Evolutionary conservation across 2,888 invertebrate genomes (phyloP), one percentile per base, ranked within the genome.

Genomic region (Drosophila helvetica): DNA sequence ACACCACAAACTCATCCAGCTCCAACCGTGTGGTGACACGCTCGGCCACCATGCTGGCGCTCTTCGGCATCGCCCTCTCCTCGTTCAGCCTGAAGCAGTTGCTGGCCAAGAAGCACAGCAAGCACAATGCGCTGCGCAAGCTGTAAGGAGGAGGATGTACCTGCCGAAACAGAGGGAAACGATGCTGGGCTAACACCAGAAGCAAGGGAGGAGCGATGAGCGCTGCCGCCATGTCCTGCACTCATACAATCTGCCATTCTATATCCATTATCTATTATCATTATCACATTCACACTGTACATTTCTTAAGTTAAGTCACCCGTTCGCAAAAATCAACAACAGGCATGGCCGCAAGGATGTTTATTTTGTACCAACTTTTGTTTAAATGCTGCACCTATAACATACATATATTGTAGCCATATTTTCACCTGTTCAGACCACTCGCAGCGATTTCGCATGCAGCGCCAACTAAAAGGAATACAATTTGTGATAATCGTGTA

Each of bases 31-130:
- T 91, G 92, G 93, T 94, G 91, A 93, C 93, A 59, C 92, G 93
- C 76, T 94, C 94, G 1, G 94, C 94, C 18, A 86, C 94, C 51
- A 91, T 93, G 61, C 91, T 94, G 67, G 94, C 94, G 7, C 93
- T 94, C 8, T 90, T 94, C 61, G 94, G 94, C 53, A 93, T 94
- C 22, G 94, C 93, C 19, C 90, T 94, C 1, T 94, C 94, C 69
- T 93, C 94, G 48, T 94, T 94, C 91, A 94, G 94, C 91, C 93
- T 94, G 57, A 94, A 94, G 83, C 94, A 94, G 83, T 93, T 94
- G 93, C 91, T 93, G 80, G 90, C 93, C 72, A 92, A 79, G 60
- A 90, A 88, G 72, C 79, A 87, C 60, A 82, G 76, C 48, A 82
- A 89, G 46, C 73, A 76, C 59, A 87, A 77, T 73, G 74, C 79